Percentiles rank a stretch among this genome's conserved stretches.
phyloP scores from a whole-genome alignment of 2,888 invertebrate species.

The Endomychus coccineus region DNA sequence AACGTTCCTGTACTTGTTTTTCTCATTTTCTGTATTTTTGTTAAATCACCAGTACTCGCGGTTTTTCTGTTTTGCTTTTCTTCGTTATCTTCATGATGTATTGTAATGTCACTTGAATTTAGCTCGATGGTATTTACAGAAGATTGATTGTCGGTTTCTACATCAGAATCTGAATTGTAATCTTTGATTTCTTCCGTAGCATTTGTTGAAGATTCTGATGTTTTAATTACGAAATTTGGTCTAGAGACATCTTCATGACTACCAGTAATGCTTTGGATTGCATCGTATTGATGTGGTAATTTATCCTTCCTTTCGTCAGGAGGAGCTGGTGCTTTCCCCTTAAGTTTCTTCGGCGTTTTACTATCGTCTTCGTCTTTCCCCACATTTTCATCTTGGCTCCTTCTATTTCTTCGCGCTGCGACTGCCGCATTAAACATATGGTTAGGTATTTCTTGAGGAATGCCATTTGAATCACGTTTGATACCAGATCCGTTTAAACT shows the following conservation, averaged over 20 bases:
- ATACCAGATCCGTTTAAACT: constrained; percentile 54
- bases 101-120: constrained; percentile 66
- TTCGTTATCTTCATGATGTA: constrained; percentile 58
- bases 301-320: constrained; percentile 37
- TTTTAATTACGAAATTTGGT: too few relatives aligned
- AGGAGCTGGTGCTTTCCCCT: constrained; percentile 68
- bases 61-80: constrained; percentile 62
- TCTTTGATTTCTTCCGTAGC: constrained; percentile 26
- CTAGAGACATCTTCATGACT: too few relatives aligned
- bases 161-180: constrained; percentile 48
- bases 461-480: constrained; percentile 51
- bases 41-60: constrained; percentile 71
- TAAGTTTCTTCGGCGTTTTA: constrained; percentile 52
- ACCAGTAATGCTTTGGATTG: too few relatives aligned
- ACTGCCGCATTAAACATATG: constrained; percentile 67
- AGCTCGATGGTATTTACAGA: constrained; percentile 61
- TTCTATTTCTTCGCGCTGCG: constrained; percentile 61
- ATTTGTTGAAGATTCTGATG: too few relatives aligned
- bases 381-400: constrained; percentile 41
- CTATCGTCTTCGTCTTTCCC: constrained; percentile 30
- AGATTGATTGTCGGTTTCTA: constrained; percentile 43
- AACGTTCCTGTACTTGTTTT: constrained; percentile 49
- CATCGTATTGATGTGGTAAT: too few relatives aligned
- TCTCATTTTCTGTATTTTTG: constrained; percentile 54
- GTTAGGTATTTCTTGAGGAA: constrained; percentile 63